Percentiles rank a stretch among this genome's conserved stretches.
Conservation (phyloP, 2,797 vertebrate genomes). For the Myioborus melanocephalus region DNA sequence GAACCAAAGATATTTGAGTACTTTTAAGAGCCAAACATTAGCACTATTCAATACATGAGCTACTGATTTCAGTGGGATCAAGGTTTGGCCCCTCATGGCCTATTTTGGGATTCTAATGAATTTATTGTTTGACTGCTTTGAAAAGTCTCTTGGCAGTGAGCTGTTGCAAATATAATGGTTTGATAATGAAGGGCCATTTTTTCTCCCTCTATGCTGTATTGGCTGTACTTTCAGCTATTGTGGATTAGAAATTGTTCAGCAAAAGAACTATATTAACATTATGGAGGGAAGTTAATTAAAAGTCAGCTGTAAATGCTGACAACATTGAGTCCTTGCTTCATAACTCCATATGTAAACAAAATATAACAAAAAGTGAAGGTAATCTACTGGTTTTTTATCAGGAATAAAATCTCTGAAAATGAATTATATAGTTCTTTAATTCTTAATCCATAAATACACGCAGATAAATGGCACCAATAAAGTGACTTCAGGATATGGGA, state of each 20-base stretch:
- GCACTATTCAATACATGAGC: background rate
- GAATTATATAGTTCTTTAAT: background rate
- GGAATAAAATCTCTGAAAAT: background rate
- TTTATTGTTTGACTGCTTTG: slow-evolving; percentile 19
- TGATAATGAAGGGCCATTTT: background rate
- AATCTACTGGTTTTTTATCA: background rate
- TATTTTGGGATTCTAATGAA: background rate
- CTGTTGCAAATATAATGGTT: background rate
- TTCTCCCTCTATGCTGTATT: background rate
- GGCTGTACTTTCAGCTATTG: background rate
- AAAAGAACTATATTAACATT: background rate
- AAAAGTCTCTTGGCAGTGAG: background rate
- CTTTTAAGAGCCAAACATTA: background rate
- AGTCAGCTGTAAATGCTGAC: background rate
- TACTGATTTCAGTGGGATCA: background rate
- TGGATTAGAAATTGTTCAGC: background rate
- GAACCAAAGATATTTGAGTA: slow-evolving; percentile 1
- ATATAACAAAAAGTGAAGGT: background rate
- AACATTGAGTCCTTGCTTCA: background rate
- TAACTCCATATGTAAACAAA: background rate
- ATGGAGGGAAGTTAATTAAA: background rate
- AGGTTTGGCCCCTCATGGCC: background rate
- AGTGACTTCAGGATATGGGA: background rate
- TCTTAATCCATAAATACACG: background rate
- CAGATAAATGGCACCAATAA: background rate